A percentile compares a stretch with the other conserved stretches of the same genome.
phyloP scores from a whole-genome alignment of 2,797 vertebrate species.

The Myoxocephalus aenaeus region DNA sequence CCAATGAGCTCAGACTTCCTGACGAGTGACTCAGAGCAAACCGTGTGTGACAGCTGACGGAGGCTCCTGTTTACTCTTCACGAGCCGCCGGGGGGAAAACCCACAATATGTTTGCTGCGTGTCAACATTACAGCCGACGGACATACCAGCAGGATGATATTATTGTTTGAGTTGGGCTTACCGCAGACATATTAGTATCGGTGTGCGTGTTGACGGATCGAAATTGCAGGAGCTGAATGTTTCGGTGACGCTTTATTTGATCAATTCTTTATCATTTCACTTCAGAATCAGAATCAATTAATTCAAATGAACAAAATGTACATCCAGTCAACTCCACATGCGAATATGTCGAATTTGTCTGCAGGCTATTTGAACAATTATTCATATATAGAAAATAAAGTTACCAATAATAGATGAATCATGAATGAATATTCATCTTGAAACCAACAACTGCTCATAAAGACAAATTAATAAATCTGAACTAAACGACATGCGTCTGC shows the following conservation, averaged over 20 bases:
- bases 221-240: not conserved
- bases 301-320: not conserved
- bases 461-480: not conserved
- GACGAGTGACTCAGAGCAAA: constrained; percentile 47
- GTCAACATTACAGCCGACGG: constrained; percentile 31
- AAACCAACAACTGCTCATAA: no score
- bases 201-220: not conserved
- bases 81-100: constrained; percentile 26
- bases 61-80: constrained; percentile 44
- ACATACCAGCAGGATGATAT: not conserved
- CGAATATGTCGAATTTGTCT: no score
- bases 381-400: not conserved
- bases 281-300: not conserved
- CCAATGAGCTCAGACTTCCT: constrained; percentile 60
- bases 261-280: not conserved
- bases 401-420: not conserved
- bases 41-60: constrained; percentile 30
- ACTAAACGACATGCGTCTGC: not conserved
- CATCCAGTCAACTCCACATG: not conserved
- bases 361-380: not conserved
- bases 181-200: not conserved
- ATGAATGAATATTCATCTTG: not conserved
- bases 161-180: not conserved
- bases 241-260: not conserved
- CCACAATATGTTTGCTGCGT: constrained; percentile 40